Evolutionary conservation across 2,888 invertebrate species (phyloP).

Genomic region (Lochmaea crataegi): DNA sequence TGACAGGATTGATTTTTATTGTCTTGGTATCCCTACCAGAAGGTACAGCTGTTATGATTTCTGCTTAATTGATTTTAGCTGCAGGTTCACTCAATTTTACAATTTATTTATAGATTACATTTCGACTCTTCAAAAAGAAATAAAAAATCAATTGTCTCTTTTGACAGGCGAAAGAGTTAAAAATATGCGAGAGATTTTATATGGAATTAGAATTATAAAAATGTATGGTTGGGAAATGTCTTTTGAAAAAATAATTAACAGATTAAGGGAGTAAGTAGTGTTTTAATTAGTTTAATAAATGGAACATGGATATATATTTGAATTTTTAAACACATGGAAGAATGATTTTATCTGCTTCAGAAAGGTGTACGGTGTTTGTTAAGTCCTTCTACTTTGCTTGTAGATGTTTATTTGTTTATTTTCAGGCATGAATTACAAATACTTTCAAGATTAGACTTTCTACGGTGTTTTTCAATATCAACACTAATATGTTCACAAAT

Average conservation of each 20-base stretch:
- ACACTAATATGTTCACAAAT: conserved; percentile 84
- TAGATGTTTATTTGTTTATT: conserved; percentile 5
- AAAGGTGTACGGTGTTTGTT: too few species aligned
- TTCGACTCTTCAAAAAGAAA: conserved; percentile 63
- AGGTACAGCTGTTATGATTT: conserved; percentile 57
- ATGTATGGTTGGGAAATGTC: conserved; percentile 84
- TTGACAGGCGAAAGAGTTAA: conserved; percentile 75
- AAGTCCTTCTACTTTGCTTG: neutral
- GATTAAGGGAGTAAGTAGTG: conserved; percentile 69
- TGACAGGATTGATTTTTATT: conserved; percentile 73
- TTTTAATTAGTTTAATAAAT: neutral
- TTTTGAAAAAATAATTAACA: conserved; percentile 72
- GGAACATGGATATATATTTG: too few species aligned
- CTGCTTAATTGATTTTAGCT: too few species aligned
- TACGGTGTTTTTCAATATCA: conserved; percentile 74
- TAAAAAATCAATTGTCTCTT: conserved; percentile 64
- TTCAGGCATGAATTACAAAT: conserved; percentile 72
- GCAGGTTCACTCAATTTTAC: conserved; percentile 41
- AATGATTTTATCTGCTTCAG: too few species aligned
- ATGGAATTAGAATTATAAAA: conserved; percentile 80
- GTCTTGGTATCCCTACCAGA: conserved; percentile 66
- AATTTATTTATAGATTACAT: conserved; percentile 62
- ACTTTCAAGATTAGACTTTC: conserved; percentile 74
- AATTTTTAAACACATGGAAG: too few species aligned
- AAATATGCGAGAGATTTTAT: conserved; percentile 79